Conservation (phyloP, 2,113 vertebrate genomes). For the Gambusia affinis region DNA sequence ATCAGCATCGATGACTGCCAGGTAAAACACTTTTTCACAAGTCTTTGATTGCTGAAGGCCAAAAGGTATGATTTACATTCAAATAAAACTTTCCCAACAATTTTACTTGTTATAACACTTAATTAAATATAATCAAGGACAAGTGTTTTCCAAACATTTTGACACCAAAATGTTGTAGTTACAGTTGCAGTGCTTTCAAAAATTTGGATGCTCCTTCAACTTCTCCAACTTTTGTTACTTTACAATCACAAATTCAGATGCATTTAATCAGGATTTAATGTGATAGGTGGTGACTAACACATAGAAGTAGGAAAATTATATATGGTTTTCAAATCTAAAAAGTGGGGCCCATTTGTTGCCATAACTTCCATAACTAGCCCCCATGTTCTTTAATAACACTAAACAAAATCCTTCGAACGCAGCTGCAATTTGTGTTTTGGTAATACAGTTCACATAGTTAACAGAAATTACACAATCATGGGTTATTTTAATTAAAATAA, state of each 20-base stretch:
- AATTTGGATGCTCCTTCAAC: background rate
- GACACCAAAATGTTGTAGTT: background rate
- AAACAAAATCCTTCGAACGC: background rate
- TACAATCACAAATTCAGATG: background rate
- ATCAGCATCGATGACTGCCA: slow-evolving; percentile 74
- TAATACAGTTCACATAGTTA: background rate
- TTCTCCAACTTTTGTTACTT: background rate
- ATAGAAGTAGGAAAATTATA: background rate
- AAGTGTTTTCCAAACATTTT: background rate
- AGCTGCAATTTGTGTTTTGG: background rate
- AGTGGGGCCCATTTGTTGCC: background rate
- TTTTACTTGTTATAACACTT: background rate
- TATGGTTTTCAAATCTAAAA: background rate
- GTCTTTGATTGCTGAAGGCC: background rate
- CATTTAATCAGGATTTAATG: background rate
- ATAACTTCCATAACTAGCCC: background rate
- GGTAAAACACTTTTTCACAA: slow-evolving; percentile 71
- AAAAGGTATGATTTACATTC: background rate
- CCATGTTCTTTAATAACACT: background rate
- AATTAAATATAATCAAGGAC: background rate
- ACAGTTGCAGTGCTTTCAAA: background rate
- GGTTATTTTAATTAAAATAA: background rate
- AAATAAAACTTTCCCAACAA: background rate
- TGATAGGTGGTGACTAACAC: background rate
- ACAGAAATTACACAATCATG: background rate